Evolutionary conservation across 2,888 invertebrate species (phyloP).

Genomic region (Tiphia femorata): DNA sequence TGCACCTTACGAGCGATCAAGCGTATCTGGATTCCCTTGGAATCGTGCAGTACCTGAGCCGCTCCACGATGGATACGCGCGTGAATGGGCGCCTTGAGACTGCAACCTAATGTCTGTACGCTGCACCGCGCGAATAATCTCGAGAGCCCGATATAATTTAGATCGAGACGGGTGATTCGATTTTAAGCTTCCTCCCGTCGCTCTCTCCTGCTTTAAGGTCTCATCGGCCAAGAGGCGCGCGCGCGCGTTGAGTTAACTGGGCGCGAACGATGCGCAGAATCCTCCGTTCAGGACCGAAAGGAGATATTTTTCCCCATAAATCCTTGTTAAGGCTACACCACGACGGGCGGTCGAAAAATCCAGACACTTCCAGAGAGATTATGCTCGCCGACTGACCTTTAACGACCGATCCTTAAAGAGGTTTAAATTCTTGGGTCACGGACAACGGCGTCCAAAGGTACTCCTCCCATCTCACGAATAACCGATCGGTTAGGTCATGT

Average conservation of each 20-base stretch:
- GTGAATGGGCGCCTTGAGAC: constrained; percentile 13
- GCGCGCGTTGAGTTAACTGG: constrained; percentile 28
- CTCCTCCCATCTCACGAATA: too few relatives aligned
- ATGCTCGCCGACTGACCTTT: not conserved
- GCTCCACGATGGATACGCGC: constrained; percentile 17
- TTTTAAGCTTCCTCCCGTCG: too few relatives aligned
- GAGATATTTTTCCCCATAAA: constrained; percentile 25
- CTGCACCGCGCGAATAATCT: not conserved
- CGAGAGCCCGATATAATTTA: too few relatives aligned
- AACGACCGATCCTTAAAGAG: not conserved
- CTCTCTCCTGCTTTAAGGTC: too few relatives aligned
- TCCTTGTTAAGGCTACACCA: not conserved
- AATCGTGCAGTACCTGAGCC: constrained; percentile 22
- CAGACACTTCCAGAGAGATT: not conserved
- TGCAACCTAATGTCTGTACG: not conserved
- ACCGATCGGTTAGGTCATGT: too few relatives aligned
- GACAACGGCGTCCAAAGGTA: too few relatives aligned
- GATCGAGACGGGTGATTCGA: too few relatives aligned
- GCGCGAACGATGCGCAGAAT: constrained; percentile 28
- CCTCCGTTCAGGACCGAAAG: constrained; percentile 5
- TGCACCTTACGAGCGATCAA: constrained; percentile 8
- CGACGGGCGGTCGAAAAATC: not conserved
- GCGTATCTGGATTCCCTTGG: constrained; percentile 20
- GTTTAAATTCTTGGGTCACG: not conserved
- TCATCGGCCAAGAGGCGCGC: not conserved